phyloP scores from a whole-genome alignment of 2,113 vertebrate species.

The Ginglymostoma cirratum region DNA sequence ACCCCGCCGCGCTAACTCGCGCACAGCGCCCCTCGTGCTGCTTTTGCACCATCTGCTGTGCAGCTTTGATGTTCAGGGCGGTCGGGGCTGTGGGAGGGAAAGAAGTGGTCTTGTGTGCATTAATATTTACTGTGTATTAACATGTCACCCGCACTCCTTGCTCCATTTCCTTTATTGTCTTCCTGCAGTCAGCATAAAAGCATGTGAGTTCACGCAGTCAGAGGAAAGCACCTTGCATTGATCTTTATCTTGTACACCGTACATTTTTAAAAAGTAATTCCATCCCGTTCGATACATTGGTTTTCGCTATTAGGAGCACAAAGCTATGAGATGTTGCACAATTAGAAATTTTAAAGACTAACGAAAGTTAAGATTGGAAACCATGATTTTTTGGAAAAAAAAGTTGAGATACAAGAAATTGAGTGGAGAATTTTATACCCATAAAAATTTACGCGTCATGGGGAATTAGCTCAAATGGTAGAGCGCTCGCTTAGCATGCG shows the following conservation, averaged over 20 bases:
- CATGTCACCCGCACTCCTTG: neutral
- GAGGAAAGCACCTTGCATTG: neutral
- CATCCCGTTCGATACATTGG: neutral
- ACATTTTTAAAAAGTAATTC: neutral
- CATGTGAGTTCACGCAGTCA: neutral
- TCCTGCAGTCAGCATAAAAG: neutral
- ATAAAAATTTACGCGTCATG: fast-evolving
- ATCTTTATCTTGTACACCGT: neutral
- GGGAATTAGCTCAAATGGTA: constrained; percentile 67
- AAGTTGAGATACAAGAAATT: neutral
- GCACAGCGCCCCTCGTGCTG: neutral
- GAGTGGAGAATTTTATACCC: neutral
- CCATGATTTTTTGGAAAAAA: neutral
- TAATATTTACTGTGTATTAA: neutral
- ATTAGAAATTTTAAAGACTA: neutral
- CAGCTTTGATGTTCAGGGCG: neutral
- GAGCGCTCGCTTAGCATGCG: constrained; percentile 62
- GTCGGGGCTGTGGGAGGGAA: neutral
- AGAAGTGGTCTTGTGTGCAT: too few relatives aligned
- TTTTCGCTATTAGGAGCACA: neutral
- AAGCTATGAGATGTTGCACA: too few relatives aligned
- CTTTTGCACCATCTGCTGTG: neutral
- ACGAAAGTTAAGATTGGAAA: neutral
- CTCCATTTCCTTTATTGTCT: neutral
- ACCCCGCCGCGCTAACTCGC: too few relatives aligned